Conservation (phyloP, 1,140 invertebrate species). For the Bombus haemorrhoidalis region DNA sequence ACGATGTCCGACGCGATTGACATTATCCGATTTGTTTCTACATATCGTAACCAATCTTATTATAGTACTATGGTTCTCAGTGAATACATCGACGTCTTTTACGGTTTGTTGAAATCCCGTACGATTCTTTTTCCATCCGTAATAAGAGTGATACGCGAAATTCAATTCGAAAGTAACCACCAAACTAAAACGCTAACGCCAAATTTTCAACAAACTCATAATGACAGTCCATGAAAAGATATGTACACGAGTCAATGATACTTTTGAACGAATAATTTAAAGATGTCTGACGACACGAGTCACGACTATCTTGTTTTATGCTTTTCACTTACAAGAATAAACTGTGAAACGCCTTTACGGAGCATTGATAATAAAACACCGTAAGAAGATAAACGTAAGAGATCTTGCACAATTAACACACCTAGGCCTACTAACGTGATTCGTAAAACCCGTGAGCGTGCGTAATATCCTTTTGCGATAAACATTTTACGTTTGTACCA, state of each 20-base stretch:
- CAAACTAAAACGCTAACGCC: neutral
- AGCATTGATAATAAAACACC: neutral
- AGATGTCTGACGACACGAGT: neutral
- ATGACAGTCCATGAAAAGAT: neutral
- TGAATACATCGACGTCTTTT: conserved; percentile 18
- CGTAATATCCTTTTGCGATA: conserved; percentile 11
- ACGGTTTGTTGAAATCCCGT: neutral
- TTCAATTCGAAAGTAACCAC: neutral
- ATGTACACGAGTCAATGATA: neutral
- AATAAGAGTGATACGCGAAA: too few relatives aligned
- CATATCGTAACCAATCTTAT: neutral
- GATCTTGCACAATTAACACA: neutral
- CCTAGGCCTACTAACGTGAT: neutral
- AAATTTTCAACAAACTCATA: neutral
- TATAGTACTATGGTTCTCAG: conserved; percentile 21
- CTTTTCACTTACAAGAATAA: neutral
- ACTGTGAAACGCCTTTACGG: neutral
- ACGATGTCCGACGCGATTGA: conserved; percentile 6
- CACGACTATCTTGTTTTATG: neutral
- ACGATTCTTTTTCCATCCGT: neutral
- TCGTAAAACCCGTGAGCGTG: neutral
- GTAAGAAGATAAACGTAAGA: neutral
- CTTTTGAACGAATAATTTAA: neutral
- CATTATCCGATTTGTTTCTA: conserved; percentile 6
- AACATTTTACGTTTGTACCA: neutral